phyloP scores from a whole-genome alignment of 2,797 vertebrate species.

The Menidia menidia region DNA sequence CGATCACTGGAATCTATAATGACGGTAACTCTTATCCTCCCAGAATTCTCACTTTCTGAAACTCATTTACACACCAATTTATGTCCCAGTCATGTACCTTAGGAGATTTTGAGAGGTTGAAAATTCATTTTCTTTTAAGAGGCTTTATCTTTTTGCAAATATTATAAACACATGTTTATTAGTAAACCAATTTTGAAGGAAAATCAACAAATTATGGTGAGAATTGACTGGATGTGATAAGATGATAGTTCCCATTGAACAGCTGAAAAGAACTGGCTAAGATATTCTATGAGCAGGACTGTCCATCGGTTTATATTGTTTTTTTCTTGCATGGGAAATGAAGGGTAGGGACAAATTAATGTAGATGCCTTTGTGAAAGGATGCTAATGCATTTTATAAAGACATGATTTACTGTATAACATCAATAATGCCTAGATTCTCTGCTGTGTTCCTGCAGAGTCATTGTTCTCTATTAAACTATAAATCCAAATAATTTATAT shows the following conservation, averaged over 20 bases:
- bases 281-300: conserved; percentile 4
- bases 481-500: conserved; percentile 14
- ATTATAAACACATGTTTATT: conserved; percentile 27
- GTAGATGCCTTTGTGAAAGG: conserved; percentile 8
- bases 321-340: conserved; percentile 33
- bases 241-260: conserved; percentile 45
- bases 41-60: background rate
- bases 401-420: conserved; percentile 31
- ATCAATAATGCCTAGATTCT: background rate
- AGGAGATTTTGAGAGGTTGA: conserved; percentile 18
- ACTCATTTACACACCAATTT: background rate
- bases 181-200: conserved; percentile 41
- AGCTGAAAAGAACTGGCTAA: conserved; percentile 19
- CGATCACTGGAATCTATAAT: background rate
- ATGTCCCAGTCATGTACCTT: background rate
- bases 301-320: conserved; percentile 1
- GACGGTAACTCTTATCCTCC: background rate
- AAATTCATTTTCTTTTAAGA: conserved; percentile 35
- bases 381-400: conserved; percentile 35
- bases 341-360: conserved; percentile 31
- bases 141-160: conserved; percentile 50
- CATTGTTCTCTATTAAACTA: conserved; percentile 35
- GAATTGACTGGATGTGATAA: conserved; percentile 32
- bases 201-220: conserved; percentile 24
- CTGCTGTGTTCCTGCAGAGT: conserved; percentile 10